phyloP scores from a whole-genome alignment of 2,113 vertebrate species.

The Rhabdornis inornatus region DNA sequence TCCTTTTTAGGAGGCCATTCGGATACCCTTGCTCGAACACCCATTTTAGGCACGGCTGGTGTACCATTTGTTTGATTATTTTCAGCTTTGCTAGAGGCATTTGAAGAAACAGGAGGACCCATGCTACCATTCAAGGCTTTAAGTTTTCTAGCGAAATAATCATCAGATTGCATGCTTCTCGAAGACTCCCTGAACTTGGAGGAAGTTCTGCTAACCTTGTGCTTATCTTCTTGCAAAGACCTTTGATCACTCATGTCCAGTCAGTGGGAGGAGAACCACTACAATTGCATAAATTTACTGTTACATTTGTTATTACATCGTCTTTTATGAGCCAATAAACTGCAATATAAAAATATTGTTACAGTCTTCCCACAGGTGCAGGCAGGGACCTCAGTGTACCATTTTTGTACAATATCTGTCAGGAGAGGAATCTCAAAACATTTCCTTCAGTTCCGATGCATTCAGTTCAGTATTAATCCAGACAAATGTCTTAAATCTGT shows the following conservation, averaged over 20 bases:
- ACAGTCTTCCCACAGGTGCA: background rate
- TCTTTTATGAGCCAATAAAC: conserved; percentile 27
- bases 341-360: background rate
- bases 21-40: conserved; percentile 90
- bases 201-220: conserved; percentile 76
- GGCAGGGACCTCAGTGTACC: background rate
- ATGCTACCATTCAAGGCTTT: conserved; percentile 88
- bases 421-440: background rate
- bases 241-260: conserved; percentile 86
- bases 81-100: conserved; percentile 77
- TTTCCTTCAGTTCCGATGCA: conserved; percentile 5
- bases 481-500: conserved; percentile 49
- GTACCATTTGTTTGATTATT: conserved; percentile 83
- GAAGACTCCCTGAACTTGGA: conserved; percentile 80
- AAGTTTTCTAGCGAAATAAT: conserved; percentile 90
- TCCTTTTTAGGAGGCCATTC: conserved; percentile 96
- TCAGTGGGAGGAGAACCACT: conserved; percentile 24
- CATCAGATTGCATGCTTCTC: conserved; percentile 92
- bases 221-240: conserved; percentile 79
- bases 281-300: conserved; percentile 59
- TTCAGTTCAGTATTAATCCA: background rate
- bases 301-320: conserved; percentile 69
- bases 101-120: conserved; percentile 80
- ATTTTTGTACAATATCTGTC: background rate
- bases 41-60: conserved; percentile 96